phyloP scores from a whole-genome alignment of 2,888 invertebrate species.

The Drosophila seclusa region DNA sequence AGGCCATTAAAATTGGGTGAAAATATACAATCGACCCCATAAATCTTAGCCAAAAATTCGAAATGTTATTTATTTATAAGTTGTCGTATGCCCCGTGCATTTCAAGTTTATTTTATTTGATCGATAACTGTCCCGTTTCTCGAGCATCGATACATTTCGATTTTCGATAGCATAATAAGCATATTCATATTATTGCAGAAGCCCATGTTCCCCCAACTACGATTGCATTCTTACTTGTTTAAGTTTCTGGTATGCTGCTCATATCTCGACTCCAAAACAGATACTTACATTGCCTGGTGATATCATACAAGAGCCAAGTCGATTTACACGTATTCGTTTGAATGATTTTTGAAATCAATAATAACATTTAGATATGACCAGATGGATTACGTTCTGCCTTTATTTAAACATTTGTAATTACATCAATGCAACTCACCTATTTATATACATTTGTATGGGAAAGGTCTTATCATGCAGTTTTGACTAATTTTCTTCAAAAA shows the following conservation, averaged over 20 bases:
- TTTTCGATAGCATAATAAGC: not conserved
- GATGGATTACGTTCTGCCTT: slow-evolving; percentile 1
- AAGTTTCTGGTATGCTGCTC: not conserved
- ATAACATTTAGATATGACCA: not conserved
- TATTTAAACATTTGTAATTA: slow-evolving; percentile 21
- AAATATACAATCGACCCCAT: not conserved
- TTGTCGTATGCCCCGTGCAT: not conserved
- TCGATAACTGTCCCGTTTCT: not conserved
- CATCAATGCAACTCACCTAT: not conserved
- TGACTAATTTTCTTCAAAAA: not conserved
- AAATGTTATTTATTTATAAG: not conserved
- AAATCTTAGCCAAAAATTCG: not conserved
- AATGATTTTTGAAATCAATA: not conserved
- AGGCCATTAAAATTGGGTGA: not conserved
- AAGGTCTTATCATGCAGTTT: not conserved
- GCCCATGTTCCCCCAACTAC: too few relatives aligned
- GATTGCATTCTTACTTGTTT: too few relatives aligned
- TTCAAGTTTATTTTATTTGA: not conserved
- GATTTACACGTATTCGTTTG: not conserved
- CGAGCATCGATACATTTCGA: not conserved
- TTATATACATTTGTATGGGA: not conserved
- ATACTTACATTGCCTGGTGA: not conserved
- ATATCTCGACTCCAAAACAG: not conserved
- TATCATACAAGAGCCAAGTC: not conserved
- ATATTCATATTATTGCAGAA: too few relatives aligned